These are phyloP conservation scores for Philypnodon macrostomus DNA, from an alignment of 2,797 vertebrate species.

Conservation along the genomic window DNA sequence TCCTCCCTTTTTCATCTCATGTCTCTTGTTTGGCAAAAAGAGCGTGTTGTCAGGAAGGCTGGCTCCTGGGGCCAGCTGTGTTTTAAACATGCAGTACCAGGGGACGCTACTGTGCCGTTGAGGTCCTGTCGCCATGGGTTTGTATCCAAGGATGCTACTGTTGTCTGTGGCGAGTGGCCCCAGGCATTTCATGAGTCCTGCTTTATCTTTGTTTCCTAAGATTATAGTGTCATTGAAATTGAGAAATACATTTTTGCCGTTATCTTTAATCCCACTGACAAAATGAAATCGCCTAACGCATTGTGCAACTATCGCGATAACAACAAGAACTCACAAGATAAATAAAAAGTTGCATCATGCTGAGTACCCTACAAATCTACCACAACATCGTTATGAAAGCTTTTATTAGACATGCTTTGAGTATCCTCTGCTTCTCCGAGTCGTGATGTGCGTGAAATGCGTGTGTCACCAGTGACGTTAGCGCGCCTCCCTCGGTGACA, in stretches of 20 bases:
- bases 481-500: constrained; percentile 39
- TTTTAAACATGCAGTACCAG: constrained; percentile 60
- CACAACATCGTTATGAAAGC: not conserved
- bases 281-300: no score
- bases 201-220: constrained; percentile 32
- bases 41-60: constrained; percentile 56
- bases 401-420: not conserved
- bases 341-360: no score
- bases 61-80: constrained; percentile 54
- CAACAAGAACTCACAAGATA: no score
- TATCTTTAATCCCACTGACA: no score
- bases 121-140: constrained; percentile 68
- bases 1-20: constrained; percentile 10
- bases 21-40: constrained; percentile 11
- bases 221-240: no score
- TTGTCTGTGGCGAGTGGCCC: constrained; percentile 49
- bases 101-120: constrained; percentile 61
- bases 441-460: constrained; percentile 55
- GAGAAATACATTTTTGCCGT: no score
- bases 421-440: constrained; percentile 27
- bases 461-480: constrained; percentile 67
- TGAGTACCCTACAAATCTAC: no score
- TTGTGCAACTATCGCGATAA: no score
- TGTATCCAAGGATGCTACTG: constrained; percentile 74
- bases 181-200: constrained; percentile 36